phyloP scores from a whole-genome alignment of 53 echinoderm and acorn worm genomes.

The Antedon mediterranea region DNA sequence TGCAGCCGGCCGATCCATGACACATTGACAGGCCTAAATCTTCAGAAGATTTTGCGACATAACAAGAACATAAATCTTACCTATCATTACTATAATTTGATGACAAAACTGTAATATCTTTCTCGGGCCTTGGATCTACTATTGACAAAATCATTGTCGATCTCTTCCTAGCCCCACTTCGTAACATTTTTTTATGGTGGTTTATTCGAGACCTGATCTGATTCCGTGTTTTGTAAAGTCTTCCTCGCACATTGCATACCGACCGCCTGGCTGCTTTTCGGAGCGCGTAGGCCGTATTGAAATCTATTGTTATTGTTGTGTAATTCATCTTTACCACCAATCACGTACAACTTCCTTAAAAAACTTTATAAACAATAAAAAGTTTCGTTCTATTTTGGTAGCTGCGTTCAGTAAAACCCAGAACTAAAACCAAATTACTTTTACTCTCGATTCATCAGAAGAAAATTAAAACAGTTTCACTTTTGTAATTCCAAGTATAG shows the following conservation, averaged over 20 bases:
- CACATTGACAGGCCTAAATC: too few species aligned
- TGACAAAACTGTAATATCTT: not conserved
- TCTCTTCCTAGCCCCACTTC: not conserved
- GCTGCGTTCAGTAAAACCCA: not conserved
- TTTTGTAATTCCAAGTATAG: too few species aligned
- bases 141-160: not conserved
- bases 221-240: not conserved
- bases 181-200: not conserved
- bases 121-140: not conserved
- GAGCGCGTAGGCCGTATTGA: not conserved
- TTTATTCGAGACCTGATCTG: not conserved
- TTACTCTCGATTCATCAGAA: too few species aligned
- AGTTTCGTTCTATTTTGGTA: not conserved
- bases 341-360: not conserved
- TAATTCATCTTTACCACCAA: not conserved
- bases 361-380: not conserved
- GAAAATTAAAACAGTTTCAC: too few species aligned
- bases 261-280: not conserved
- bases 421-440: too few species aligned
- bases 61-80: not conserved
- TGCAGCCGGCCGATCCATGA: not conserved
- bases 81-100: not conserved
- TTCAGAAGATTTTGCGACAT: too few species aligned
- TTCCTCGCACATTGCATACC: not conserved
- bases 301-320: not conserved